Base-by-base conservation (phyloP, 2,113 vertebrate genomes). In the Promerops cafer region DNA sequence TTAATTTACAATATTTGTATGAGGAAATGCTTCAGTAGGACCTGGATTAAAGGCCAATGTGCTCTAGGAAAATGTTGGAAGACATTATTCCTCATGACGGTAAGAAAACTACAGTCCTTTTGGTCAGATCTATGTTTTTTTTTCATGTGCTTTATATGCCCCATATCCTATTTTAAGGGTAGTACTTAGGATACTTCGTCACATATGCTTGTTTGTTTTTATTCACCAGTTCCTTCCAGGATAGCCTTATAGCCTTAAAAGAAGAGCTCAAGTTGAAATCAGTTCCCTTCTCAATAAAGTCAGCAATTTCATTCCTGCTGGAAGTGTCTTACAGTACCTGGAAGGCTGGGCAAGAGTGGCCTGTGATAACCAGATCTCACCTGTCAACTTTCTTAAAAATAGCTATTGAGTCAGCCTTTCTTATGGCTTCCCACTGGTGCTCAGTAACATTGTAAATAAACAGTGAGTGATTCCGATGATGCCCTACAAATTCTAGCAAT, bases 341-440 rank as follows among this genome's bases (percentile, higher is more conserved):
- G 56, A 96, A 94, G 30, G 44, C 7, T 85, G 54, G 42, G 52
- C 64, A 94, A 45, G 83, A 45, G 42, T 90, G 76, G 68, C 53
- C 53, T 88, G 23, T 66, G 92, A 82, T 83, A 93, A 95, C 45
- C 60, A 95, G 47, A 52, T 96, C 72, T 77, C 88, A 96, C 57
- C 81, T 87, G 93, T 69, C 85, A 86, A 69, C 80, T 95, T 96
- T 89, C 82, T 94, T 92, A 86, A 96, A 97, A 97, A 94, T 96
- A 97, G 69, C 26, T 24, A 7, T 71, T 61, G 80, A 93, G 50
- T 94, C 88, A 96, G 40, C 49, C 76, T 92, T 92, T 92, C 92
- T 94, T 75, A 50, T 87, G 86, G 83, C 82, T 94, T 87, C 88
- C 61, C 70, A 47, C 65, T 63, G 77, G 83, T 94, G 93, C 88